These are phyloP conservation scores for Epinephelus coioides DNA, from an alignment of 2,797 vertebrate species.

Conservation along the genomic window DNA sequence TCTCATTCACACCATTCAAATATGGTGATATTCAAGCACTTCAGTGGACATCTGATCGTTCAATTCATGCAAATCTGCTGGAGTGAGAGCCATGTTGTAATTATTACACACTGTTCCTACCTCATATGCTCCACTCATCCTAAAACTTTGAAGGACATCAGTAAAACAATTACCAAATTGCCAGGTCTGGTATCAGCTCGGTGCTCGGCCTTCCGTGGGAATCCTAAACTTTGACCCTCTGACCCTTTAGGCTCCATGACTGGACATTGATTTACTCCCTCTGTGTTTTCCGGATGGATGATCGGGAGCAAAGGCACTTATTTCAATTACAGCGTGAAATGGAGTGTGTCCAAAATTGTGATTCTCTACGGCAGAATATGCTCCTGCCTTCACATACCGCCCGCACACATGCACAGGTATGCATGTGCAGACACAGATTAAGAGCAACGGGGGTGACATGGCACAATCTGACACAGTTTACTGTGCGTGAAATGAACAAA, in stretches of 20 bases:
- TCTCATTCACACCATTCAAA: conserved; percentile 31
- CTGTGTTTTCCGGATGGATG: conserved; percentile 62
- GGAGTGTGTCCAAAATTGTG: conserved; percentile 65
- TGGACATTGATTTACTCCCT: conserved; percentile 69
- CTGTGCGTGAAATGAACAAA: conserved; percentile 67
- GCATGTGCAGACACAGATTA: conserved; percentile 46
- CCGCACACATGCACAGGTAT: conserved; percentile 19
- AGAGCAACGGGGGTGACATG: conserved; percentile 55
- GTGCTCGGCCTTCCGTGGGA: conserved; percentile 7
- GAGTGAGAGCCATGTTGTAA: conserved; percentile 16
- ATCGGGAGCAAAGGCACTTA: conserved; percentile 61
- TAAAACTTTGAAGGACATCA: background rate
- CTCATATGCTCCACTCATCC: background rate
- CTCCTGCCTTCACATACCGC: conserved; percentile 16
- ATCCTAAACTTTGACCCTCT: conserved; percentile 40
- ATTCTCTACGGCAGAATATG: conserved; percentile 50
- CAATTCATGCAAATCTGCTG: conserved; percentile 16
- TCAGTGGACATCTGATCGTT: conserved; percentile 41
- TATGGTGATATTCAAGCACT: conserved; percentile 29
- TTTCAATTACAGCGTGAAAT: conserved; percentile 74
- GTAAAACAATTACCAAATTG: conserved; percentile 1
- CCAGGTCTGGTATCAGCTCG: background rate
- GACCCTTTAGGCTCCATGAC: conserved; percentile 52
- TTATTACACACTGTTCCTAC: conserved; percentile 13
- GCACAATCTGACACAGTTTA: conserved; percentile 64